Evolutionary conservation across 2,113 vertebrate species (phyloP), one percentile per base, ranked within the genome.

Genomic region (Crotalus viridis): DNA sequence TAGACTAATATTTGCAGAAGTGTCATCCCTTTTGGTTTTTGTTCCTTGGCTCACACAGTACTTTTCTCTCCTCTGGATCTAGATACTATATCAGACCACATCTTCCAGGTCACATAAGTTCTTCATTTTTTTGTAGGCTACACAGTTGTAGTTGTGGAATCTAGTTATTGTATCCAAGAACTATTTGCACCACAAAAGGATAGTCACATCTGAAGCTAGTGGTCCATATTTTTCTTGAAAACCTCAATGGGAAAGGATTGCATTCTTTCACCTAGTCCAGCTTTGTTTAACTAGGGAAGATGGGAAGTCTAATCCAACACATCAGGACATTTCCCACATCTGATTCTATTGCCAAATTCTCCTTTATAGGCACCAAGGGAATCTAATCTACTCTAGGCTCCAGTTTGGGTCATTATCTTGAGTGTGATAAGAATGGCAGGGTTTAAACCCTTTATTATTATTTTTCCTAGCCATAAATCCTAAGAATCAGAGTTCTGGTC

Each of bases 401-500:
- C 88, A 57, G 33, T 24, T 26, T 22, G 6, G 56, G 43, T 12
- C 7, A 8, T 57, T 43, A 10, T 39, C 10, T 22, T 57, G 6
- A 13, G 43, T 39, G 9, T 57, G 13, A 39, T 56, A 26, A 39
- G 55, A 2, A 5, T 46, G 55, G 43, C 48, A 19, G 9, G 10
- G 57, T 57, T 43, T 21, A 24, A 57, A 59, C 3, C 28, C 3
- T 19, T 55, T 88, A 17, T 64, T 87, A n/a, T 24, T 12, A 51
- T 26, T 21, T 89, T 54, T 87, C 59, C 90, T 94, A 98, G 97
- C 81, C 98, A 97, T 4, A 97, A 98, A 97, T 94, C 95, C 97
- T 52, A 97, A 97, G 33, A 97, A 97, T 26, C 98, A 98, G 3
- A 98, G 97, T 0, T 98, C 97, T 97, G 22, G 94, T 95, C 88